Evolutionary conservation across 30 jellyfish, hydroid and myxozoan species (phyloP).

Genomic region (Pelagia noctiluca): DNA sequence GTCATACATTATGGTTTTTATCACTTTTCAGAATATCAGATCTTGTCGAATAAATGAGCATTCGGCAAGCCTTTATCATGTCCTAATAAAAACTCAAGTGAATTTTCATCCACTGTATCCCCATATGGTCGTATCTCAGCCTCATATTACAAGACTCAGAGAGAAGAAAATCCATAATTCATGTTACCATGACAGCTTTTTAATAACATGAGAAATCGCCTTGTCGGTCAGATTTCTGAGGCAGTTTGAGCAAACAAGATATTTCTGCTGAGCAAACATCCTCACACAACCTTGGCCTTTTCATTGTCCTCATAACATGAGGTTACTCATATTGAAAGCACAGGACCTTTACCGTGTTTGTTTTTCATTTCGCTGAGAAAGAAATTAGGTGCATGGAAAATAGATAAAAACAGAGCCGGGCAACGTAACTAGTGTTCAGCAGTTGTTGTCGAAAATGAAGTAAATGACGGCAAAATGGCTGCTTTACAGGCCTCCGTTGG

Average conservation of each 20-base stretch:
- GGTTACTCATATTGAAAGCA: constrained; percentile 69
- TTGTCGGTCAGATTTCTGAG: constrained; percentile 74
- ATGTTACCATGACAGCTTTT: constrained; percentile 64
- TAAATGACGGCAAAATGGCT: no score
- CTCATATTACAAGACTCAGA: constrained; percentile 11
- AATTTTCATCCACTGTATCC: not conserved
- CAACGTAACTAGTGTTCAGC: not conserved
- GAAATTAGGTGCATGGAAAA: constrained; percentile 45
- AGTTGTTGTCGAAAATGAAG: no score
- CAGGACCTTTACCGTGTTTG: constrained; percentile 47
- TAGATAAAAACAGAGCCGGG: constrained; percentile 45
- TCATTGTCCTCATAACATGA: constrained; percentile 65
- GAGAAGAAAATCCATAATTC: constrained; percentile 37
- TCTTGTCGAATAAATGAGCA: no score
- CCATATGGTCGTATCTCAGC: not conserved
- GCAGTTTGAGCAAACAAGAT: constrained; percentile 75
- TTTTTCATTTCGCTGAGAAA: constrained; percentile 53
- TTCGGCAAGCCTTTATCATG: no score
- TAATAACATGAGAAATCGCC: constrained; percentile 69
- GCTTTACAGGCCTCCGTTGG: no score
- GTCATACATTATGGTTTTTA: no score
- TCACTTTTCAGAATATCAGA: no score
- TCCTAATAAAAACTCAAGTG: no score
- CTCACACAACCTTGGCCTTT: constrained; percentile 80
- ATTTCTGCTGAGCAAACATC: constrained; percentile 67